Evolutionary conservation across 2,797 vertebrate species (phyloP).

Genomic region (Leptatherina wallacei): DNA sequence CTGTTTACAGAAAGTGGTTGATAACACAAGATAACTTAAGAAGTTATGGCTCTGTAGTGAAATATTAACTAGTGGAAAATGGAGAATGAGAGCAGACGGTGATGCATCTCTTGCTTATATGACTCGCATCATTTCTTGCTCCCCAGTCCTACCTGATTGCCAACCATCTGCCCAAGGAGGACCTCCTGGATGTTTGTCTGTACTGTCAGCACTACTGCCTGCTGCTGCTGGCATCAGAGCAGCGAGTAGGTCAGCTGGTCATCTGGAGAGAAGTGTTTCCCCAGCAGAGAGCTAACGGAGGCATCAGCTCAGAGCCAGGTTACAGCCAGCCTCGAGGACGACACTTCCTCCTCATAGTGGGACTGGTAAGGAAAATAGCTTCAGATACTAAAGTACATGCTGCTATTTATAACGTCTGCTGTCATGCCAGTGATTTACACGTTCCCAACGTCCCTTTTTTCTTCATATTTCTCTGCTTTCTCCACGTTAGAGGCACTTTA

Average conservation of each 20-base stretch:
- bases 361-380: constrained; percentile 85
- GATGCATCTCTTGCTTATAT: neutral
- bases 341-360: constrained; percentile 94
- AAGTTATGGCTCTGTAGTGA: neutral
- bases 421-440: neutral
- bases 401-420: neutral
- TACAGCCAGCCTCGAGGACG: constrained; percentile 83
- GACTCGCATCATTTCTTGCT: neutral
- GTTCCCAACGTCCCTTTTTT: neutral
- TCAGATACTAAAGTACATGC: neutral
- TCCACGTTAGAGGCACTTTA: constrained; percentile 88
- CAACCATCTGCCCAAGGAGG: constrained; percentile 93
- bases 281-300: constrained; percentile 73
- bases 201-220: constrained; percentile 94
- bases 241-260: constrained; percentile 90
- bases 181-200: constrained; percentile 89
- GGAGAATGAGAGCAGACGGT: no score
- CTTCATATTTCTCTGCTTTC: neutral
- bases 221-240: constrained; percentile 88
- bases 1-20: neutral
- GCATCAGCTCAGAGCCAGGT: neutral
- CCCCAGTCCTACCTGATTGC: constrained; percentile 92
- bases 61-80: neutral
- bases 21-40: no score
- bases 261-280: constrained; percentile 97